A percentile compares a stretch with the other conserved stretches of the same genome.
Evolutionary conservation across 2,797 vertebrate genomes (phyloP).

Genomic region (Iguana delicatissima): DNA sequence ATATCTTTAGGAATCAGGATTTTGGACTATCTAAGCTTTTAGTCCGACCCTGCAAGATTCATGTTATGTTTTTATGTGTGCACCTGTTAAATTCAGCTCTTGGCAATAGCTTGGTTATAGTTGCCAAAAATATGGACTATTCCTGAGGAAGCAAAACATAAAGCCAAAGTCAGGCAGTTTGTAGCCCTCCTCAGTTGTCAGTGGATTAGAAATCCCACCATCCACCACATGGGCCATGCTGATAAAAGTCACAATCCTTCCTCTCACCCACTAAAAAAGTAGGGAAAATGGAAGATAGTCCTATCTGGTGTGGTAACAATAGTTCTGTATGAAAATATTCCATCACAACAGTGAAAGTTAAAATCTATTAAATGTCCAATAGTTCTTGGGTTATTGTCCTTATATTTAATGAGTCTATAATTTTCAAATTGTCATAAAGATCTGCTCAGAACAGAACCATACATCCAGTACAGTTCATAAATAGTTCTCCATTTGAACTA

Average conservation of each 20-base stretch:
- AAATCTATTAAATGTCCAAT: background rate
- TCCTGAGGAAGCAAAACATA: background rate
- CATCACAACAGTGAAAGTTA: background rate
- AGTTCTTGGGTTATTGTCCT: background rate
- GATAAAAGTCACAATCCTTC: background rate
- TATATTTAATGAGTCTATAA: no score
- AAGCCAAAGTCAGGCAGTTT: background rate
- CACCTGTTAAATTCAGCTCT: background rate
- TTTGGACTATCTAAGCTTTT: background rate
- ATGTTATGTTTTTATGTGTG: background rate
- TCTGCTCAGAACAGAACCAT: slow-evolving; percentile 36
- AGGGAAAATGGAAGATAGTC: no score
- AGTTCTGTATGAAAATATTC: background rate
- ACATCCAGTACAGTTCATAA: no score
- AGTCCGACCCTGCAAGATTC: background rate
- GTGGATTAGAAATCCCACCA: background rate
- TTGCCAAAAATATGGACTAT: background rate
- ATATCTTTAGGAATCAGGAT: background rate
- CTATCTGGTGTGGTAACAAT: no score
- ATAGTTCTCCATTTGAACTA: slow-evolving; percentile 56
- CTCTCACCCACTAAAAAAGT: no score
- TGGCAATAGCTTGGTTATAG: background rate
- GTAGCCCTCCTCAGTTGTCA: no score
- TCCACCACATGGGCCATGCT: background rate
- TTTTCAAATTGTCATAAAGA: slow-evolving; percentile 41